Percentiles rank a stretch among this genome's conserved stretches.
Evolutionary conservation across 1,140 invertebrate species (phyloP).

Genomic region (Drosophila rufa): DNA sequence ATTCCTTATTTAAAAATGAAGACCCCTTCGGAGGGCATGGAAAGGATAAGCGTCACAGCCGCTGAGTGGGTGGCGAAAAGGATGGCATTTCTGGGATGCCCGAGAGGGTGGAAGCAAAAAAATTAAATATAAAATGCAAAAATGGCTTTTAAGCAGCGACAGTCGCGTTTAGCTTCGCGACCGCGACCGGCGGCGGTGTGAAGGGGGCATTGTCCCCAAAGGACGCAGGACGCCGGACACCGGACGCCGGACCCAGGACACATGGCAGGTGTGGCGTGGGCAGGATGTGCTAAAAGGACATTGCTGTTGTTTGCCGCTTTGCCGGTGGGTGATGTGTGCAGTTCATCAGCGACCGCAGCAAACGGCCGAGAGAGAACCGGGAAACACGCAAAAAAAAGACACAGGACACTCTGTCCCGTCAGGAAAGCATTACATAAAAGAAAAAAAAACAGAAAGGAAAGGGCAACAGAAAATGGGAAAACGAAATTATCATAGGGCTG

Average conservation of each 20-base stretch:
- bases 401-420: slow-evolving; percentile 6
- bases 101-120: slow-evolving; percentile 27
- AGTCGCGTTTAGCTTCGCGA: slow-evolving; percentile 63
- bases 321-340: slow-evolving; percentile 56
- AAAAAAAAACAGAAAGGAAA: background rate
- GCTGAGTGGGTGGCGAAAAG: background rate
- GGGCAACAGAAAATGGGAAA: slow-evolving; percentile 12
- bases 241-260: slow-evolving; percentile 22
- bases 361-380: slow-evolving; percentile 50
- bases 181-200: background rate
- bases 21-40: slow-evolving; percentile 6
- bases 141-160: slow-evolving; percentile 79
- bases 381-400: slow-evolving; percentile 5
- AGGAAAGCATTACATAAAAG: slow-evolving; percentile 11
- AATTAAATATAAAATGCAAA: slow-evolving; percentile 82
- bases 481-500: slow-evolving; percentile 47
- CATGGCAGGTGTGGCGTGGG: slow-evolving; percentile 23
- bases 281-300: slow-evolving; percentile 75
- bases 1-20: background rate
- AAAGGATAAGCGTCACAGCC: slow-evolving; percentile 37
- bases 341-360: slow-evolving; percentile 78
- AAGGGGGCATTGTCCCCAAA: slow-evolving; percentile 3
- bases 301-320: slow-evolving; percentile 58
- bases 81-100: background rate
- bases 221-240: slow-evolving; percentile 24